phyloP scores from a whole-genome alignment of 2,888 invertebrate genomes.

The Nemurella pictetii region DNA sequence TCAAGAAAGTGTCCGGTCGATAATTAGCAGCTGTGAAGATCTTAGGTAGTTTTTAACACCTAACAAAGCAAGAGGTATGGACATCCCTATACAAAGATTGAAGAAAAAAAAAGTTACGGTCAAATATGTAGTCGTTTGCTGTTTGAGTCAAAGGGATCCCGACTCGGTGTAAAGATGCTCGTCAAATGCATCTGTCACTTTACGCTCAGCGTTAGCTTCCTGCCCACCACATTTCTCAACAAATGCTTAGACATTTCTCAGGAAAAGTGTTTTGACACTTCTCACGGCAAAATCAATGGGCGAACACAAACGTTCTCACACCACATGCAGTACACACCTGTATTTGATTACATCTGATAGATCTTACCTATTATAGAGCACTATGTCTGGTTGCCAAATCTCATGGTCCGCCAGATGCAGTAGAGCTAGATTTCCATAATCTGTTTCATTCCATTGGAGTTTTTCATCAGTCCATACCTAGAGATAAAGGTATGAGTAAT shows the following conservation, averaged over 20 bases:
- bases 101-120: not conserved
- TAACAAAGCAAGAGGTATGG: not conserved
- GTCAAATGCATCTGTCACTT: not conserved
- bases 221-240: too few relatives aligned
- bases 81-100: not conserved
- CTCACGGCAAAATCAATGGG: not conserved
- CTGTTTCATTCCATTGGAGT: conserved; percentile 68
- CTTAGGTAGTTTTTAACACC: not conserved
- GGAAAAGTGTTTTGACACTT: not conserved
- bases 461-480: conserved; percentile 79
- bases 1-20: not conserved
- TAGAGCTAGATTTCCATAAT: conserved; percentile 65
- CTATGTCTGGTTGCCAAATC: conserved; percentile 78
- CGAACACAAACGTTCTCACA: too few relatives aligned
- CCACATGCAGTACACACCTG: not conserved
- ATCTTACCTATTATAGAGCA: conserved; percentile 61
- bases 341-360: not conserved
- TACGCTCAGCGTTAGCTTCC: not conserved
- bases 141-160: not conserved
- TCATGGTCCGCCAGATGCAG: conserved; percentile 69
- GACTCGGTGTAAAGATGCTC: not conserved
- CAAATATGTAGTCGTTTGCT: not conserved
- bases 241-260: too few relatives aligned
- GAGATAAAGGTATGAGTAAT: conserved; percentile 35
- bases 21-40: not conserved